Percentiles rank a stretch among this genome's conserved stretches.
These are phyloP conservation scores for Cinclus cinclus DNA, from an alignment of 2,113 vertebrate species.

Conservation along the genomic window DNA sequence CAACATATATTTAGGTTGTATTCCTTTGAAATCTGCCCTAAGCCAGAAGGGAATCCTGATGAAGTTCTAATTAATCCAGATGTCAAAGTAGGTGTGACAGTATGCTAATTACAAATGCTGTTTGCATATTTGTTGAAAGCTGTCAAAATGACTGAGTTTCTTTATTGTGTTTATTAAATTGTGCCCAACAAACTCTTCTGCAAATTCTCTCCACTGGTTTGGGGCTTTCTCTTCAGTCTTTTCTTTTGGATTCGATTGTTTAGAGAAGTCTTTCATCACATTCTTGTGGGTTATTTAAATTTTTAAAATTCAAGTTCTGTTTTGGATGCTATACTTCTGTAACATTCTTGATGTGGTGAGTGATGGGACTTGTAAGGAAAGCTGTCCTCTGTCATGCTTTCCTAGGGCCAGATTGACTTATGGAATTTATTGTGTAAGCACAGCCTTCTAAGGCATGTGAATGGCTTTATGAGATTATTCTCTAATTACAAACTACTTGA, in stretches of 20 bases:
- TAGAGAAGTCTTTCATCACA: background rate
- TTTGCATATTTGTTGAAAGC: background rate
- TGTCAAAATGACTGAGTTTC: background rate
- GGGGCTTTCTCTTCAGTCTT: background rate
- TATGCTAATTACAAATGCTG: background rate
- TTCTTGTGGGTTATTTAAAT: background rate
- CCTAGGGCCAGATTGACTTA: background rate
- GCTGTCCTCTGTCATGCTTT: background rate
- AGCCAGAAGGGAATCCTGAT: background rate
- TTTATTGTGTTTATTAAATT: background rate
- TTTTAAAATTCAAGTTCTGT: background rate
- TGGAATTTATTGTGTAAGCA: background rate
- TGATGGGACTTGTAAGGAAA: background rate
- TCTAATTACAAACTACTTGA: background rate
- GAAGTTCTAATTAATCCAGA: background rate
- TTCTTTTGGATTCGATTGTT: background rate
- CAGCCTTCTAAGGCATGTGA: background rate
- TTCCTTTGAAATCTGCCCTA: background rate
- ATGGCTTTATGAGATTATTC: background rate
- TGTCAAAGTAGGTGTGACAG: background rate
- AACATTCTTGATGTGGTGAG: background rate
- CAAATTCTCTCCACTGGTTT: background rate
- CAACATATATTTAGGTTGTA: rapidly evolving
- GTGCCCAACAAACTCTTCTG: background rate
- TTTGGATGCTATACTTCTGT: background rate